Evolutionary conservation across 1,140 invertebrate species (phyloP), one percentile per base, ranked within the genome.

Genomic region (Aleiodes sp.): DNA sequence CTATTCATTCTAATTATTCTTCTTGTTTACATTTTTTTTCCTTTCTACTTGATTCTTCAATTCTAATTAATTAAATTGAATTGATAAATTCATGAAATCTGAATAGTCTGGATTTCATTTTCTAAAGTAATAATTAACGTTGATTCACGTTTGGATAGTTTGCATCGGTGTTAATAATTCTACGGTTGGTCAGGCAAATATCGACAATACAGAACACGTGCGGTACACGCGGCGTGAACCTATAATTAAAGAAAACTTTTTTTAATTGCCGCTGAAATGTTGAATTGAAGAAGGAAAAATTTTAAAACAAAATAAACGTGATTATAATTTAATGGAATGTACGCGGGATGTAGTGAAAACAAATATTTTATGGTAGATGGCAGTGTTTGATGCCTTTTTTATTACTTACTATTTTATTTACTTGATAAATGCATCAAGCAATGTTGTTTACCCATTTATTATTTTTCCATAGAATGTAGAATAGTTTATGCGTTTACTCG

Each of bases 171-270:
- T 21, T 63, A n/a, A 63, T 63, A 37, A 62, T 63, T 26, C 19
- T 10, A 24, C 21, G 19, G 2, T 63, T 3, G 35, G 60, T 35
- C 6, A 63, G 4, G 31, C 16, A 67, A 67, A 67, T 59, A 57
- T 35, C 35, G 31, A 67, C 19, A 24, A 35, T 19, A 7, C 19
- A 67, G 59, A n/a, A 67, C 46, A 39, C 52, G 65, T 26, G 52
- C 24, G 21, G n/a, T n/a, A 59, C 56, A 35, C 19, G 46, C 52
- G 16, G 46, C n/a, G 33, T 29, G 28, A 65, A 14, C 8, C 26
- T 16, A 52, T 65, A 65, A 52, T 56, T 29, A 65, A 57, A 9
- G 26, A 52, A n/a, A n/a, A n/a, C n/a, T n/a, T n/a, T 19, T 65
- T 19, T 65, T 65, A 33, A 14, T 57, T 31, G 16, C n/a, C n/a